Percentiles rank a stretch among this genome's conserved stretches.
These are phyloP conservation scores for Centruroides vittatus DNA, from an alignment of 1,140 invertebrate genomes.

Conservation along the genomic window DNA sequence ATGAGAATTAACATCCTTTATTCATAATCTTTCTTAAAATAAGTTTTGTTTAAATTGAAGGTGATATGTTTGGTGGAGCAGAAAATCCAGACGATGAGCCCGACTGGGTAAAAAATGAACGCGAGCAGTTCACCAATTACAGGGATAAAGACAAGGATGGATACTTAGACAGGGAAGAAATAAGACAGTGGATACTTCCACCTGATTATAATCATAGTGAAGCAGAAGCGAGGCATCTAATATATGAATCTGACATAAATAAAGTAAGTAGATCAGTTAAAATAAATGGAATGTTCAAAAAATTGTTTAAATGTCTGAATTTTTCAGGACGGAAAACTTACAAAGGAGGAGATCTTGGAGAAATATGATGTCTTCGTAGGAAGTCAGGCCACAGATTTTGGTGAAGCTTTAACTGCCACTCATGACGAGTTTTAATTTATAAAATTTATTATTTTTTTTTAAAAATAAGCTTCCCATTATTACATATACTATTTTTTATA, in stretches of 20 bases:
- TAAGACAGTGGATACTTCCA: conserved; percentile 83
- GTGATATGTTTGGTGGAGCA: conserved; percentile 67
- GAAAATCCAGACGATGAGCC: conserved; percentile 56
- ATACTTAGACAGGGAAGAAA: conserved; percentile 71
- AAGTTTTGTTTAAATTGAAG: conserved; percentile 24
- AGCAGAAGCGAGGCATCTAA: conserved; percentile 88
- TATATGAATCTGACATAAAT: conserved; percentile 83
- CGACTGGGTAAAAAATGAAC: conserved; percentile 89
- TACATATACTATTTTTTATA: not conserved
- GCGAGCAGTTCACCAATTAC: conserved; percentile 74
- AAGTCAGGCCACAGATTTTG: conserved; percentile 97
- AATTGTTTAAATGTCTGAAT: not conserved
- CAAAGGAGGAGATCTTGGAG: conserved; percentile 78
- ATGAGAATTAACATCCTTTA: no score
- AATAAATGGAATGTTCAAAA: no score
- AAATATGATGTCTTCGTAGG: conserved; percentile 98
- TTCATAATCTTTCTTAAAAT: no score
- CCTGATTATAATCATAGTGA: conserved; percentile 92
- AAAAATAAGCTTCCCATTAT: not conserved
- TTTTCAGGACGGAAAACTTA: conserved; percentile 61
- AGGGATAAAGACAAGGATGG: conserved; percentile 77
- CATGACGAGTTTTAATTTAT: conserved; percentile 75
- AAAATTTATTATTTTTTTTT: not conserved
- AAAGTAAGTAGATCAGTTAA: conserved; percentile 31
- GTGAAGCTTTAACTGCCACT: conserved; percentile 67